Evolutionary conservation across 2,888 invertebrate species (phyloP), one percentile per base, ranked within the genome.

Genomic region (Coenonympha arcania): DNA sequence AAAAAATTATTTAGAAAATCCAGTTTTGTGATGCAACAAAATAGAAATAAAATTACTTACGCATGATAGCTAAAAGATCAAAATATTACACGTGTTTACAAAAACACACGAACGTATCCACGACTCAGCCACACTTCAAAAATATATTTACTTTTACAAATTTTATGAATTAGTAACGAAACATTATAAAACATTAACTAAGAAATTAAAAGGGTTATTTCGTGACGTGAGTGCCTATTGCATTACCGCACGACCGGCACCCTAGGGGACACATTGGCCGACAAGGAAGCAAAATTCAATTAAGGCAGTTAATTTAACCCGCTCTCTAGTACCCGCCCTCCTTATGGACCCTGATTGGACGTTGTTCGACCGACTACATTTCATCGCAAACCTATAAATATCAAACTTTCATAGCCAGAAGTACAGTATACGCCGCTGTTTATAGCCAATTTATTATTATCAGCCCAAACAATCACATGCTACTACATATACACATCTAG

Each of bases 271-370:
- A 80, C 79, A 69, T 76, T 70, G 78, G 72, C 74, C 74, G 76
- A 82, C 85, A 82, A 82, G 79, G 71, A 82, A 77, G 79, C 83
- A 78, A 81, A 85, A 86, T 87, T 83, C 86, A 87, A 87, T 87
- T 87, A 86, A 79, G 81, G 69, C 78, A 78, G 85, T 87, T 86
- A 85, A 87, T 86, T 85, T 85, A 84, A 84, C 76, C 80, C 76
- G 73, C 76, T 79, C 79, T 79, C 76, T 76, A 75, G 20, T 40
- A 46, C 42, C 34, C 74, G 76, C 69, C 70, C 69, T 66, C 71
- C 76, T 71, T 70, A 69, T 69, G 68, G 66, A 64, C 66, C 70
- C 62, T 69, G 73, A 76, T 73, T 77, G 75, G 71, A 71, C 66
- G 66, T 66, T 70, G 68, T 67, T 68, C 49, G 42, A 41, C 40